These are phyloP conservation scores for Cheilosia grossa DNA, from an alignment of 2,888 invertebrate genomes.

Conservation along the genomic window DNA sequence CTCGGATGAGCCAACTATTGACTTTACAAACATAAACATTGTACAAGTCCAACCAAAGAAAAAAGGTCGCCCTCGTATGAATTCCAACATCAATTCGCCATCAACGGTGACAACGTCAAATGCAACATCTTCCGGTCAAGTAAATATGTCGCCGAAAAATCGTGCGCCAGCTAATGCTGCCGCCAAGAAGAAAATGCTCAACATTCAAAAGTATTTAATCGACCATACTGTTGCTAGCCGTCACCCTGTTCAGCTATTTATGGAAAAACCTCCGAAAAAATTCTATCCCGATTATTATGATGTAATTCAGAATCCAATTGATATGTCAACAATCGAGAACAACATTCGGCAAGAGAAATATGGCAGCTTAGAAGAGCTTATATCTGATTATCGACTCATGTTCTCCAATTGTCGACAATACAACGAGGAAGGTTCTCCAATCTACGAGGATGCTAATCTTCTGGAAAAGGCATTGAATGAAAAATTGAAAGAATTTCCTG, in stretches of 20 bases:
- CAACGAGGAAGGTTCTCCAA: conserved; percentile 97
- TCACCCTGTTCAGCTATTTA: conserved; percentile 94
- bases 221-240: conserved; percentile 90
- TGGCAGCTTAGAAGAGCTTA: conserved; percentile 92
- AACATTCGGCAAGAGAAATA: conserved; percentile 95
- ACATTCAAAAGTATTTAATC: conserved; percentile 90
- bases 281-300: conserved; percentile 98
- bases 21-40: conserved; percentile 75
- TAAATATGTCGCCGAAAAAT: conserved; percentile 79
- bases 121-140: conserved; percentile 48
- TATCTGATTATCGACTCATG: conserved; percentile 95
- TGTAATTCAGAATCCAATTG: conserved; percentile 96
- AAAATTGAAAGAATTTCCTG: conserved; percentile 90
- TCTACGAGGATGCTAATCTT: conserved; percentile 96
- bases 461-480: conserved; percentile 93
- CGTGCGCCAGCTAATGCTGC: conserved; percentile 80
- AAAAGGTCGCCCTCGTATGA: conserved; percentile 81
- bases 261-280: conserved; percentile 98
- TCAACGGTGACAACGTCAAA: conserved; percentile 76
- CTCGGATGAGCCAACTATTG: conserved; percentile 73
- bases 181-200: conserved; percentile 91
- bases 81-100: conserved; percentile 78
- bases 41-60: conserved; percentile 79
- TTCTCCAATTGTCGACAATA: conserved; percentile 98
- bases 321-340: conserved; percentile 95